These are phyloP conservation scores for Linyphia triangularis DNA, from an alignment of 2,888 invertebrate species.

Conservation along the genomic window DNA sequence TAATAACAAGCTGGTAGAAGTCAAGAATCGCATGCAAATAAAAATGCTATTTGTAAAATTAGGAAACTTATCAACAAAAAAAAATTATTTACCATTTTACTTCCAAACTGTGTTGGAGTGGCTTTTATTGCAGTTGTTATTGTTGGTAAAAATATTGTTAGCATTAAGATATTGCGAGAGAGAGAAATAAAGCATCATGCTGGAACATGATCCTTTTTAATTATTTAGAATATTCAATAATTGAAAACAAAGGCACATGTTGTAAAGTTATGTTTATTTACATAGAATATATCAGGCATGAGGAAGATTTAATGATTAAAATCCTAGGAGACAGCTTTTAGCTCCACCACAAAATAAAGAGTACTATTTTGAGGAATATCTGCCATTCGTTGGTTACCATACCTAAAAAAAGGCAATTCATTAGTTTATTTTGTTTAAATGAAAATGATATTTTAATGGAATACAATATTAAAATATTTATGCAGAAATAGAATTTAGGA, in stretches of 20 bases:
- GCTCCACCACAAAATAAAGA: constrained; percentile 92
- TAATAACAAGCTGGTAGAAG: too few species aligned
- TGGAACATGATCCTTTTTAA: not conserved
- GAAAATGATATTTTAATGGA: too few species aligned
- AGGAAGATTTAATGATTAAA: not conserved
- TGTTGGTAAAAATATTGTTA: too few species aligned
- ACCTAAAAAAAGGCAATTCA: constrained; percentile 77
- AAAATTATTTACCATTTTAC: too few species aligned
- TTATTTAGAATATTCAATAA: not conserved
- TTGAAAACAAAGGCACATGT: not conserved
- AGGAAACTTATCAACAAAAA: too few species aligned
- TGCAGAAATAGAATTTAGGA: too few species aligned
- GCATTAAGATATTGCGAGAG: too few species aligned
- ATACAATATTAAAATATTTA: too few species aligned
- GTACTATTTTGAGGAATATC: constrained; percentile 92
- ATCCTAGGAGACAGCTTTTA: constrained; percentile 87
- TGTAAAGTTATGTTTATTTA: constrained; percentile 62
- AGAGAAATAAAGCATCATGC: not conserved
- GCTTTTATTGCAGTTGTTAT: too few species aligned
- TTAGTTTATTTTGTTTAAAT: not conserved
- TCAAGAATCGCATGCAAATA: too few species aligned
- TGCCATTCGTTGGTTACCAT: constrained; percentile 80
- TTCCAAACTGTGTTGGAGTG: too few species aligned
- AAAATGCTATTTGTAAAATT: too few species aligned
- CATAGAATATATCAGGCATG: constrained; percentile 14